A percentile compares a stretch with the other conserved stretches of the same genome.
These are phyloP conservation scores for Clavelina lepadiformis DNA, from an alignment of 23 tunicate species.

Conservation along the genomic window DNA sequence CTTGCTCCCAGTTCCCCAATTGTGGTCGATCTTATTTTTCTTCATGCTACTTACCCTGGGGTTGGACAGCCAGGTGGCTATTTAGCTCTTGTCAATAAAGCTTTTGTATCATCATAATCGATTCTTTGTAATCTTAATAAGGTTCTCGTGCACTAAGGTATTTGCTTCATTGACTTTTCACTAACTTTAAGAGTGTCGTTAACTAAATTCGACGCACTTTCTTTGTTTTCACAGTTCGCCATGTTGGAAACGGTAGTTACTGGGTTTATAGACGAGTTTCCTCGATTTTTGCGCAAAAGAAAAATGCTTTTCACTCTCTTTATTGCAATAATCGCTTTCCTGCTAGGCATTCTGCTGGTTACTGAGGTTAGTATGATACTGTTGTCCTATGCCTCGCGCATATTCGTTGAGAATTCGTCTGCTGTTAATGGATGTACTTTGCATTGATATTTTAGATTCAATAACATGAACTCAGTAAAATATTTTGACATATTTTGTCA, in stretches of 20 bases:
- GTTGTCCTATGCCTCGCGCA: too few species aligned
- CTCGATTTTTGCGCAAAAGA: constrained; percentile 33
- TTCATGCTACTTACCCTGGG: constrained; percentile 95
- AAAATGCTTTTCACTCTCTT: constrained; percentile 49
- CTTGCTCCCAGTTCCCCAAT: constrained; percentile 81
- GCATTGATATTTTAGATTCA: too few species aligned
- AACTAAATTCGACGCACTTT: not conserved
- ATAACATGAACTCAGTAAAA: too few species aligned
- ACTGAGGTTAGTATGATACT: constrained; percentile 49
- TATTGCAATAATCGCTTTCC: constrained; percentile 48
- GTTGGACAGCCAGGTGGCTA: constrained; percentile 92
- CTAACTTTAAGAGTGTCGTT: too few species aligned
- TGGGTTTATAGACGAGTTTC: constrained; percentile 89
- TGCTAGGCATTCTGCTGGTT: constrained; percentile 79
- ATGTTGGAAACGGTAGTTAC: constrained; percentile 86
- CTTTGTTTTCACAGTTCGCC: constrained; percentile 85
- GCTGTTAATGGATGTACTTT: too few species aligned
- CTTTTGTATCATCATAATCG: too few species aligned
- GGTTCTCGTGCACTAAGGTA: too few species aligned
- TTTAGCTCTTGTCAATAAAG: too few species aligned
- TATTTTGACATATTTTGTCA: too few species aligned
- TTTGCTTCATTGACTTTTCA: too few species aligned
- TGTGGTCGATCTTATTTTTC: constrained; percentile 93
- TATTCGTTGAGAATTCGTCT: too few species aligned
- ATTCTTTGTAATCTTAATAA: too few species aligned